These are phyloP conservation scores for Semibalanus balanoides DNA, from an alignment of 1,140 invertebrate species.

Conservation along the genomic window DNA sequence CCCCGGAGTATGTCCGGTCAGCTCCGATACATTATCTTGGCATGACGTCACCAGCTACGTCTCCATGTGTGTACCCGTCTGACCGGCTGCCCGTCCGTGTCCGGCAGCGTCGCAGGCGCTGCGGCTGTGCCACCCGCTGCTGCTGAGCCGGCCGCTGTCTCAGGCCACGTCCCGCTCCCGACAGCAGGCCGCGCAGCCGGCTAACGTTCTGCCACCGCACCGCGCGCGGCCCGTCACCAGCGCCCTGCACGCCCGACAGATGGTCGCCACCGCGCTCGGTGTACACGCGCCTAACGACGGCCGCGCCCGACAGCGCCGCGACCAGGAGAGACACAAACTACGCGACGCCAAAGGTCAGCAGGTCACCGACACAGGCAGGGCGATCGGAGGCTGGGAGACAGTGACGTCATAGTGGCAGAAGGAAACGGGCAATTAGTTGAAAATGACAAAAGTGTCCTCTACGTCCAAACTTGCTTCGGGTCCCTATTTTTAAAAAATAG, in stretches of 20 bases:
- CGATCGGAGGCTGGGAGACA: not conserved
- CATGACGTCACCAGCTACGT: no score
- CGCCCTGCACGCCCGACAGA: conserved; percentile 57
- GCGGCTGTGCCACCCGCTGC: conserved; percentile 50
- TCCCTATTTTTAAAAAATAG: no score
- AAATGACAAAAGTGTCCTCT: no score
- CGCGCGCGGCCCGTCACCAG: conserved; percentile 69
- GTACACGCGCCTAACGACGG: conserved; percentile 40
- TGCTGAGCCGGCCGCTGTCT: conserved; percentile 59
- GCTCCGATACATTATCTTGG: no score
- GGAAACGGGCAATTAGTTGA: no score
- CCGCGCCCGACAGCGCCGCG: conserved; percentile 58
- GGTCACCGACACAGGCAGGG: not conserved
- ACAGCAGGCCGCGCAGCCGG: conserved; percentile 56
- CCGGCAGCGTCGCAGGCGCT: conserved; percentile 62
- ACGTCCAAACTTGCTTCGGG: no score
- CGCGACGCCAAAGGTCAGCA: conserved; percentile 62
- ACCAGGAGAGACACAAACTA: conserved; percentile 58
- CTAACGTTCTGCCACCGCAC: conserved; percentile 52
- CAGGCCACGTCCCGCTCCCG: conserved; percentile 64
- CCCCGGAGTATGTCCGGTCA: no score
- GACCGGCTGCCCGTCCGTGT: no score
- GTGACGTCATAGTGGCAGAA: no score
- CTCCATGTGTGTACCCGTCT: no score
- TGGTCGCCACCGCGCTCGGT: conserved; percentile 75